These are phyloP conservation scores for Eptatretus atami DNA, from an alignment of 2,797 vertebrate species.

Conservation along the genomic window DNA sequence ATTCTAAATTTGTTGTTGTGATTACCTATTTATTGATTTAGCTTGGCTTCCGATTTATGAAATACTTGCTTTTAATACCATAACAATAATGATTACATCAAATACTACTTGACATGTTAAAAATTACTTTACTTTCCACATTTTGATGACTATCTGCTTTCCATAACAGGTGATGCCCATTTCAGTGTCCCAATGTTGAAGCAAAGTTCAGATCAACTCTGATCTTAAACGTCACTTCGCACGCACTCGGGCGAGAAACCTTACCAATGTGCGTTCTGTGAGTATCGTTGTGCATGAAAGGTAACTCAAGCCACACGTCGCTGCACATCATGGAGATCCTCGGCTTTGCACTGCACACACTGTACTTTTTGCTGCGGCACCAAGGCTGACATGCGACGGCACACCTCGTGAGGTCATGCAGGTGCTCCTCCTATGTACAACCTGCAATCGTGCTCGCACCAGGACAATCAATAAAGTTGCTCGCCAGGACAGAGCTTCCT, in stretches of 20 bases:
- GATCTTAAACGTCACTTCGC: constrained; percentile 77
- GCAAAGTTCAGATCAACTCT: constrained; percentile 97
- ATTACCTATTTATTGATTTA: too few relatives aligned
- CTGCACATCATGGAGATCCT: constrained; percentile 34
- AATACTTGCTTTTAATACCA: too few relatives aligned
- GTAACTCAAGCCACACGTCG: constrained; percentile 76
- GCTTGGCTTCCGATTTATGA: too few relatives aligned
- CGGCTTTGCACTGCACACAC: constrained; percentile 29
- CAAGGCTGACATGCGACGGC: constrained; percentile 53
- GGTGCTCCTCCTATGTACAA: neutral
- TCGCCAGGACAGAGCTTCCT: neutral
- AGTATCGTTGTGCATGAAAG: constrained; percentile 88
- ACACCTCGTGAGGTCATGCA: constrained; percentile 28
- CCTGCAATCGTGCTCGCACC: neutral
- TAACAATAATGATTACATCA: too few relatives aligned
- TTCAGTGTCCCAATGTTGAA: constrained; percentile 67
- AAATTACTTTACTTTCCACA: too few relatives aligned
- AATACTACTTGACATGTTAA: too few relatives aligned
- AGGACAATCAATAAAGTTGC: too few relatives aligned
- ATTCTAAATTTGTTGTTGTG: too few relatives aligned
- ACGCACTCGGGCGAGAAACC: constrained; percentile 93
- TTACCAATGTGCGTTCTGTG: constrained; percentile 70
- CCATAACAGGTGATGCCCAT: constrained; percentile 45
- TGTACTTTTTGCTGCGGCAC: constrained; percentile 72
- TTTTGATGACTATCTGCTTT: neutral